Evolutionary conservation across 1,140 invertebrate genomes (phyloP), one percentile per base, ranked within the genome.

Genomic region (Holcopasites calliopsidis): DNA sequence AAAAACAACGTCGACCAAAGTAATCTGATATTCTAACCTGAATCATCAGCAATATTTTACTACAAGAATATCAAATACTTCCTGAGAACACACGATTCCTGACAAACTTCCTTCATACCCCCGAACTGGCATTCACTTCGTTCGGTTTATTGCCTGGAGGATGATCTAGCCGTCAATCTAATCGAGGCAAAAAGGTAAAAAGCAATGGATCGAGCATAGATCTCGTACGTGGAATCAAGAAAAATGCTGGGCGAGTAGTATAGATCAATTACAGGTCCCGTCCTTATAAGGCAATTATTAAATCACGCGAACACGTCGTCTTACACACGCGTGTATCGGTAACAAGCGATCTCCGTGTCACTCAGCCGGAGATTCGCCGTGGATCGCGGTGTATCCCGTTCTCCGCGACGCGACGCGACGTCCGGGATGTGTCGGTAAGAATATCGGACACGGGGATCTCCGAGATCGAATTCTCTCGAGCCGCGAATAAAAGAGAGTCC

Each of bases 261-360:
- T 82, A 77, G 77, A 69, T 76, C 73, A 75, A 73, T 80, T 80
- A 78, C 71, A 21, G 52, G 35, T 5, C 31, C 16, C 16, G 23
- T 44, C 64, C 73, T 69, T 69, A 69, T 69, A 76, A 72, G 68
- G 68, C 68, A 76, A 76, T 76, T 76, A 76, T 76, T 72, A 76
- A 76, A 76, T 76, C 74, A 72, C 74, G 68, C 74, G 54, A 71
- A 76, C 74, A 76, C 68, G 64, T 76, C 74, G 74, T 68, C 72
- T 66, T 68, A 68, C 72, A 75, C 72, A 54, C 50, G 50, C 62
- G 64, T 72, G 74, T 76, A 76, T 76, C 74, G 68, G 58, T 72
- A 76, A 76, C 74, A 55, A 76, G 74, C 74, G 68, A 72, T 76
- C 74, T 71, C 16, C 71, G 61, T 66, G 71, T 74, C 71, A 74